Conservation (phyloP, 2,888 invertebrate genomes). For the Pristionchus mayeri region DNA sequence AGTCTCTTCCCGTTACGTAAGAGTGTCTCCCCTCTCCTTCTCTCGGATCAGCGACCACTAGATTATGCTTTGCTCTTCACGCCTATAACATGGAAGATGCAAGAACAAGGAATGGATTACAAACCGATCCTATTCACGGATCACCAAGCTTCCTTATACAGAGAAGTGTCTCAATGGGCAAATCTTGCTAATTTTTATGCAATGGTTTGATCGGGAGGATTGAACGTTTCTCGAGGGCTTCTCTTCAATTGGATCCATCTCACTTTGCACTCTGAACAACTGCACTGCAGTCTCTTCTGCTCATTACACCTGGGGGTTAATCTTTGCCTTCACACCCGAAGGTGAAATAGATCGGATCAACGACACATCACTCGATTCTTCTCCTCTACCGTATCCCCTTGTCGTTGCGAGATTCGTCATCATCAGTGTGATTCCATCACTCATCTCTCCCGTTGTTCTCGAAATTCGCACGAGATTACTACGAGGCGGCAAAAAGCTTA, state of each 20-base stretch:
- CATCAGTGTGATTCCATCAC: background rate
- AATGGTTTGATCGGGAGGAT: background rate
- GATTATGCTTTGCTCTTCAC: too few relatives aligned
- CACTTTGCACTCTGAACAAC: too few relatives aligned
- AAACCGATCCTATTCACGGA: too few relatives aligned
- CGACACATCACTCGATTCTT: too few relatives aligned
- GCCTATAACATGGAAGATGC: background rate
- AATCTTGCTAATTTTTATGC: background rate
- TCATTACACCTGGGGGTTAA: too few relatives aligned
- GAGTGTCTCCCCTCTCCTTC: background rate
- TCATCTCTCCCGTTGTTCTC: background rate
- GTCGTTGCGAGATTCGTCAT: background rate
- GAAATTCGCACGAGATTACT: background rate
- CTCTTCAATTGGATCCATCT: background rate
- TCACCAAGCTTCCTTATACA: too few relatives aligned
- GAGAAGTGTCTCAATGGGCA: background rate
- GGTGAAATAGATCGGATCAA: too few relatives aligned
- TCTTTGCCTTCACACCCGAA: too few relatives aligned
- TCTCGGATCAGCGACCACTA: constrained; percentile 28
- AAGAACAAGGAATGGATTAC: background rate
- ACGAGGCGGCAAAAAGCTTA: constrained; percentile 31
- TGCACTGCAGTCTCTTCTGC: too few relatives aligned
- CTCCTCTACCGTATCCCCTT: too few relatives aligned
- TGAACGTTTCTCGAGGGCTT: too few relatives aligned
- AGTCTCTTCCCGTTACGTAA: constrained; percentile 21